Conservation (phyloP, 2,113 vertebrate genomes). For the Meles meles region DNA sequence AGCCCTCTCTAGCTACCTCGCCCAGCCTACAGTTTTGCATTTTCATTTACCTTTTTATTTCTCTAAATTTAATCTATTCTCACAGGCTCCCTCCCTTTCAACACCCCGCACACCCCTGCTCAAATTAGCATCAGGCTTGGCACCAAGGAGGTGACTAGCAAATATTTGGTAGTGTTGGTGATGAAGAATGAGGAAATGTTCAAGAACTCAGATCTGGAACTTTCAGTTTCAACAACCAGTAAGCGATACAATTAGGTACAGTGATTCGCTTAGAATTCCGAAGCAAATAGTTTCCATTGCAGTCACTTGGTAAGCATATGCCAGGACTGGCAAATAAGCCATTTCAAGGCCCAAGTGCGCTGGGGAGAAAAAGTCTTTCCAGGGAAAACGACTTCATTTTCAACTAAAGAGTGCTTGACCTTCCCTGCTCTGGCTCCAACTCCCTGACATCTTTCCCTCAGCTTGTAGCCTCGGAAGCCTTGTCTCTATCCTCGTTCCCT, state of each 20-base stretch:
- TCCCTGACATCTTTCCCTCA: not conserved
- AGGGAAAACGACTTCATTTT: not conserved
- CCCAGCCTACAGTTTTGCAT: not conserved
- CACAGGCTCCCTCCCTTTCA: not conserved
- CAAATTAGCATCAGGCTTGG: not conserved
- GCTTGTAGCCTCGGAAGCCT: not conserved
- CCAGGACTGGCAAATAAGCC: not conserved
- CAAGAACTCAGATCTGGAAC: not conserved
- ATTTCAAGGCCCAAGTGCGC: not conserved
- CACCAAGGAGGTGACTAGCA: not conserved
- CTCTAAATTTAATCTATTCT: not conserved
- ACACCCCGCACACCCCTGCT: not conserved
- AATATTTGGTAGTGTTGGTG: not conserved
- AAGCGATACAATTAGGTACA: not conserved
- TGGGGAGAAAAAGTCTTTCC: not conserved
- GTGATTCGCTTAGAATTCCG: not conserved
- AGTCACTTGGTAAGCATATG: not conserved
- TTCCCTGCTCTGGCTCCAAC: not conserved
- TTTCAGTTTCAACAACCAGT: not conserved
- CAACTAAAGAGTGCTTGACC: not conserved
- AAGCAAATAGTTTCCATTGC: constrained; percentile 39
- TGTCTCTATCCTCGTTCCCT: not conserved
- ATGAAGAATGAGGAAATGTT: not conserved
- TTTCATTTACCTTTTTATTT: constrained; percentile 13
- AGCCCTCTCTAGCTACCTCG: not conserved